phyloP scores from a whole-genome alignment of 2,797 vertebrate species.

The Melopsittacus undulatus region DNA sequence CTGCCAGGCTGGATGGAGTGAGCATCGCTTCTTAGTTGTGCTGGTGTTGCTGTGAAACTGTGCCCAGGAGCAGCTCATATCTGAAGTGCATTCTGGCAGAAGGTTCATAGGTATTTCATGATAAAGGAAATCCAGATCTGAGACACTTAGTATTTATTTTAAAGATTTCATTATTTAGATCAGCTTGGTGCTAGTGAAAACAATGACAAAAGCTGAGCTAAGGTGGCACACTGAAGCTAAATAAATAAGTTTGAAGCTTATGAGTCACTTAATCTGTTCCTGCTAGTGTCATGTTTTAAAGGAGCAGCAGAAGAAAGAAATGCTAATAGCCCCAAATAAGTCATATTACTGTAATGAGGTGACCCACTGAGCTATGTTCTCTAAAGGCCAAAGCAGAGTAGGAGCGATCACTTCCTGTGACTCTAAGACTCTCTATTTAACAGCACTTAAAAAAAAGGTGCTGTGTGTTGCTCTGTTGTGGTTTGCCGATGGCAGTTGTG shows the following conservation, averaged over 20 bases:
- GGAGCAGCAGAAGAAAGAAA: background rate
- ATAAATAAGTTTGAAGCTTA: background rate
- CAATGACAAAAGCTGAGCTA: background rate
- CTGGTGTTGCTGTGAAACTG: background rate
- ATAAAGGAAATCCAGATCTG: background rate
- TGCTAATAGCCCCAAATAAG: background rate
- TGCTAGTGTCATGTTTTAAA: background rate
- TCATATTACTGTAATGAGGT: background rate
- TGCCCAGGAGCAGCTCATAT: background rate
- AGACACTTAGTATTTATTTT: background rate
- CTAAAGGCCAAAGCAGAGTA: background rate
- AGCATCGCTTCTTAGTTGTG: background rate
- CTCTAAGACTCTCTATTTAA: background rate
- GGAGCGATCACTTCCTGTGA: background rate
- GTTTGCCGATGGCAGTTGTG: background rate
- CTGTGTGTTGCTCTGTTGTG: background rate
- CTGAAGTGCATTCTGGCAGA: background rate
- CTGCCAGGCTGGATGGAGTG: background rate
- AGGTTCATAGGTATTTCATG: background rate
- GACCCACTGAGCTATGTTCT: background rate
- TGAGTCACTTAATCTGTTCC: conserved; percentile 19
- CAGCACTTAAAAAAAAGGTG: background rate
- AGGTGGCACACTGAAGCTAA: background rate
- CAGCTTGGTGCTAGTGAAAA: background rate
- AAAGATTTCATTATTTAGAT: background rate